Percentiles rank a stretch among this genome's conserved stretches.
Conservation (phyloP, 2,888 invertebrate species). For the Rhingia rostrata region DNA sequence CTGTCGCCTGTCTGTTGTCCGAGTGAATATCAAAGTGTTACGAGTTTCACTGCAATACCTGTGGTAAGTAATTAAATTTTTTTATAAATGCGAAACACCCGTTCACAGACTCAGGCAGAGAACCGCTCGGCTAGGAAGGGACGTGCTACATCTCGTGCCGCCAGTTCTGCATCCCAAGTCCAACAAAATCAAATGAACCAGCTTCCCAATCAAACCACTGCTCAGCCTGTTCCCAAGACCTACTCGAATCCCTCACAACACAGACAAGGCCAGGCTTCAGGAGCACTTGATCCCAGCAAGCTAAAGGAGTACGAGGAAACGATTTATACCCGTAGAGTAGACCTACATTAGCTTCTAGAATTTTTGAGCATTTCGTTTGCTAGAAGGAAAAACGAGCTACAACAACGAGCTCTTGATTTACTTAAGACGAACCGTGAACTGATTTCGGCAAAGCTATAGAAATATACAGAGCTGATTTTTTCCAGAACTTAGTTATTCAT, state of each 20-base stretch:
- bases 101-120: slow-evolving; percentile 82
- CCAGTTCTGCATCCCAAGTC: slow-evolving; percentile 45
- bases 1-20: slow-evolving; percentile 49
- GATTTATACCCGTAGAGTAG: slow-evolving; percentile 88
- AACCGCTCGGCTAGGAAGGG: slow-evolving; percentile 77
- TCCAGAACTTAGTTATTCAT: slow-evolving; percentile 67
- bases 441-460: slow-evolving; percentile 85
- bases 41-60: slow-evolving; percentile 46
- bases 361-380: slow-evolving; percentile 91
- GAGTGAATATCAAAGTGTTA: slow-evolving; percentile 54
- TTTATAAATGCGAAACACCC: slow-evolving; percentile 81
- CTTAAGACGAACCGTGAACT: slow-evolving; percentile 87
- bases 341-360: slow-evolving; percentile 91
- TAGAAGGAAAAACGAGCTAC: slow-evolving; percentile 91
- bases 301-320: slow-evolving; percentile 78
- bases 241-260: neutral
- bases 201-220: neutral
- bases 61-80: slow-evolving; percentile 43
- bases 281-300: slow-evolving; percentile 46
- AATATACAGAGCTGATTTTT: slow-evolving; percentile 80
- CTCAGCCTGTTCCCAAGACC: neutral
- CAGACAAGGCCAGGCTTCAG: slow-evolving; percentile 13
- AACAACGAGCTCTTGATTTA: slow-evolving; percentile 89
- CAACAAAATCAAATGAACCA: slow-evolving; percentile 49
- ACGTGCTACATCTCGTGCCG: slow-evolving; percentile 72